Evolutionary conservation across 2,888 invertebrate genomes (phyloP), one percentile per base, ranked within the genome.

Genomic region (Stratiomys singularior): DNA sequence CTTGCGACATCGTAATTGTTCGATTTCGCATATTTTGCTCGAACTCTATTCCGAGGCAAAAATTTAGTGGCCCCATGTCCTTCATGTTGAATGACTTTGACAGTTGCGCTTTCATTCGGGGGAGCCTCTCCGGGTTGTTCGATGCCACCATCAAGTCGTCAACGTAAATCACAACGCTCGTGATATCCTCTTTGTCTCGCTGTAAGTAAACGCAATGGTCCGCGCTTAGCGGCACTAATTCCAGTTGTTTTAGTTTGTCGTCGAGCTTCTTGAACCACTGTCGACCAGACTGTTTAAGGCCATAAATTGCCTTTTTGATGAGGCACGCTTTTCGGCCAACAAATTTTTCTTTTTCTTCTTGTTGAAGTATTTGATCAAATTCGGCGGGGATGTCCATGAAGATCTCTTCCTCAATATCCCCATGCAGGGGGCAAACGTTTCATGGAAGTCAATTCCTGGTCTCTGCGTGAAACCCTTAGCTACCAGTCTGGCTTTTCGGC

Each of bases 41-140:
- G 13, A 80, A 47, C 76, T 79, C 71, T 56, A 81, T 80, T 60
- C 79, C 78, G 5, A 81, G 58, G 46, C 78, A 81, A 77, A 74
- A 64, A 71, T 37, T 37, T 5, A 37, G 37, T 69, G 71, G 1
- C 52, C 58, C 58, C 58, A 58, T 58, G 58, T 79, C 78, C n/a
- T 71, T 64, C 46, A 37, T 37, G 3, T 37, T 37, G 37, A 37
- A 37, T 37, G 37, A 37, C 37, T 58, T n/a, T n/a, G 21, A 21
- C 58, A 21, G 23, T 2, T 21, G n/a, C 21, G 58, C 9, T 18
- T 58, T 58, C 23, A 3, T 1, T 9, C 21, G 58, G 58, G 2
- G 1, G 58, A 58, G 58, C 21, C 21, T 9, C 11, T n/a, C 21
- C 21, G 1, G n/a, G 21, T 21, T 21, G 21, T 58, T 58, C 21